Evolutionary conservation across 2,797 vertebrate species (phyloP).

Genomic region (Pangasius djambal): DNA sequence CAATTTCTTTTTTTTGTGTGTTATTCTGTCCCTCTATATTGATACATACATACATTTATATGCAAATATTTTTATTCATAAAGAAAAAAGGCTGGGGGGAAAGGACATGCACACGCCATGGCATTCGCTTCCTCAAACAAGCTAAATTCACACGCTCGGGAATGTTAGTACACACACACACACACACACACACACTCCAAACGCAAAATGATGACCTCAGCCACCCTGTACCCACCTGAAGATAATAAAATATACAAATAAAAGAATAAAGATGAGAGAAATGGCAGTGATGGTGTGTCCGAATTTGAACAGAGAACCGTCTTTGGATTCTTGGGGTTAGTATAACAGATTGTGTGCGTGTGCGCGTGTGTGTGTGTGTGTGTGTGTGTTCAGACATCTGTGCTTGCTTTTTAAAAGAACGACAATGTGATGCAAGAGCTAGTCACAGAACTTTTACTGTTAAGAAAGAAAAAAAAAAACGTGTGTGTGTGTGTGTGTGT

Average conservation of each 20-base stretch:
- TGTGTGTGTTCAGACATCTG: neutral
- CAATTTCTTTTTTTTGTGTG: constrained; percentile 20
- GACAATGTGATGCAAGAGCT: constrained; percentile 16
- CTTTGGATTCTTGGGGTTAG: constrained; percentile 67
- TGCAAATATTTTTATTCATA: constrained; percentile 55
- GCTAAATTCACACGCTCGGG: constrained; percentile 76
- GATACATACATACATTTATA: constrained; percentile 56
- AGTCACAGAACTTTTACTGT: constrained; percentile 18
- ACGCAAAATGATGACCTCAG: constrained; percentile 1
- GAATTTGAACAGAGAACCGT: constrained; percentile 42
- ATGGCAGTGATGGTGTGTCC: constrained; percentile 32
- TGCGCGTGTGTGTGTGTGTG: constrained; percentile 61
- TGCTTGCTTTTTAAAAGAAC: constrained; percentile 31
- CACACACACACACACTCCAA: neutral
- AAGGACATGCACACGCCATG: constrained; percentile 81
- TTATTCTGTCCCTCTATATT: constrained; percentile 54
- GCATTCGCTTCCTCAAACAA: constrained; percentile 75
- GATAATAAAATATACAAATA: constrained; percentile 63
- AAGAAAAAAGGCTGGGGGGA: constrained; percentile 75
- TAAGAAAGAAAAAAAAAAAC: neutral
- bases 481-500: neutral
- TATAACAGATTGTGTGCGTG: constrained; percentile 43
- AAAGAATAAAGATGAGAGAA: constrained; percentile 58
- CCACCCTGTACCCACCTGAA: constrained; percentile 36
- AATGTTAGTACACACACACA: constrained; percentile 83